Evolutionary conservation across 37 sponge, comb jelly and placozoan genomes (phyloP).

Genomic region (Beroe forskalii): DNA sequence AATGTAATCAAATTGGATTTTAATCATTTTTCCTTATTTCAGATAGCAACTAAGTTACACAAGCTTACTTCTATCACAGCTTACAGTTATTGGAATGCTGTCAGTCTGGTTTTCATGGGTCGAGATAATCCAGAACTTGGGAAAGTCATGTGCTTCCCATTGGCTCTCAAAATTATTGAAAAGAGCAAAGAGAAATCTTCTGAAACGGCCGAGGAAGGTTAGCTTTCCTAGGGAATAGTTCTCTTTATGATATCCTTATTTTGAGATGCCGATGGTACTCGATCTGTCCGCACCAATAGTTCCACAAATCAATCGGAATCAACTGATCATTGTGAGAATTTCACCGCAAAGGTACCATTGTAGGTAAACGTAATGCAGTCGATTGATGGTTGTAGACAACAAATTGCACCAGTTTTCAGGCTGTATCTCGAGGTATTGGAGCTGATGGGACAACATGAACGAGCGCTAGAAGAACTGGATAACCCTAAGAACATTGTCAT

Average conservation of each 20-base stretch:
- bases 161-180: constrained; percentile 28
- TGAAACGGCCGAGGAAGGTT: constrained; percentile 43
- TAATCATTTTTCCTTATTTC: too few relatives aligned
- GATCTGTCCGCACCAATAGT: too few relatives aligned
- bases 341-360: too few relatives aligned
- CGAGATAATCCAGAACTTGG: constrained; percentile 25
- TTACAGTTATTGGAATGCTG: constrained; percentile 50
- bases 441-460: background rate
- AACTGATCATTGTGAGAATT: too few relatives aligned
- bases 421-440: constrained; percentile 37
- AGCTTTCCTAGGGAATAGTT: too few relatives aligned
- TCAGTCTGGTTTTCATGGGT: constrained; percentile 21
- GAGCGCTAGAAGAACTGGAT: constrained; percentile 5
- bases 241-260: too few relatives aligned
- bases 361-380: too few relatives aligned
- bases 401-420: constrained; percentile 10
- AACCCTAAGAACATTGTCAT: background rate
- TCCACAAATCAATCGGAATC: too few relatives aligned
- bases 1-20: too few relatives aligned
- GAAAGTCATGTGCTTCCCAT: constrained; percentile 28
- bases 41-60: background rate
- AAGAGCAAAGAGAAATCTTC: constrained; percentile 33
- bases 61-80: constrained; percentile 20
- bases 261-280: too few relatives aligned
- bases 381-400: too few relatives aligned